phyloP scores from a whole-genome alignment of 1,140 invertebrate genomes.

The Drosophila obscura region DNA sequence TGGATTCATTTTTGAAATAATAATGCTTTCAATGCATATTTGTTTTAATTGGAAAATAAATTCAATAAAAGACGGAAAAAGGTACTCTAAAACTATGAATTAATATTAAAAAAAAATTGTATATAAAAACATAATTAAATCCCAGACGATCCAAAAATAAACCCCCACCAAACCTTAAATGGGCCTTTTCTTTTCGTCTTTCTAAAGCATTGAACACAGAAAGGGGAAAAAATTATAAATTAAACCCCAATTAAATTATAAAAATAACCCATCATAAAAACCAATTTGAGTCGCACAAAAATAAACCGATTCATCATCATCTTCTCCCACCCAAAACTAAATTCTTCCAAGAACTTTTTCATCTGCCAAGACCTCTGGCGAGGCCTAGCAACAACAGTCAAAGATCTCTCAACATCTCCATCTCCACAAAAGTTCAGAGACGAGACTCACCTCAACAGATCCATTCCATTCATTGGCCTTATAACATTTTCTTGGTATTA shows the following conservation, averaged over 20 bases:
- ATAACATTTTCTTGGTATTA: constrained; percentile 51
- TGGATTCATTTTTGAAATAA: constrained; percentile 35
- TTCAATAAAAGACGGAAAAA: too few species aligned
- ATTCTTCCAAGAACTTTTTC: background rate
- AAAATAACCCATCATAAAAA: constrained; percentile 1
- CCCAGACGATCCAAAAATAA: too few species aligned
- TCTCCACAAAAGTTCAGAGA: constrained; percentile 10
- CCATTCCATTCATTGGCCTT: constrained; percentile 38
- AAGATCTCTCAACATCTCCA: background rate
- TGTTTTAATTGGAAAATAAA: background rate
- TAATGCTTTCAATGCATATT: constrained; percentile 4
- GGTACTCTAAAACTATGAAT: too few species aligned
- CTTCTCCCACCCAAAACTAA: background rate
- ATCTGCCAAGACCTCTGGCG: background rate
- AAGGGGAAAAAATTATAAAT: too few species aligned
- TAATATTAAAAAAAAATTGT: too few species aligned
- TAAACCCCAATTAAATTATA: too few species aligned
- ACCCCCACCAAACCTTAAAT: too few species aligned
- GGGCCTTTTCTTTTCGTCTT: too few species aligned
- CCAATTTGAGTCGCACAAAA: background rate
- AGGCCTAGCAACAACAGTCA: constrained; percentile 17
- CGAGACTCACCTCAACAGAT: constrained; percentile 1
- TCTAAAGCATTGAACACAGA: too few species aligned
- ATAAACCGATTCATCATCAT: background rate
- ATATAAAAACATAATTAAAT: too few species aligned